A percentile compares a stretch with the other conserved stretches of the same genome.
These are phyloP conservation scores for Cyrtonyx montezumae DNA, from an alignment of 2,113 vertebrate species.

Conservation along the genomic window DNA sequence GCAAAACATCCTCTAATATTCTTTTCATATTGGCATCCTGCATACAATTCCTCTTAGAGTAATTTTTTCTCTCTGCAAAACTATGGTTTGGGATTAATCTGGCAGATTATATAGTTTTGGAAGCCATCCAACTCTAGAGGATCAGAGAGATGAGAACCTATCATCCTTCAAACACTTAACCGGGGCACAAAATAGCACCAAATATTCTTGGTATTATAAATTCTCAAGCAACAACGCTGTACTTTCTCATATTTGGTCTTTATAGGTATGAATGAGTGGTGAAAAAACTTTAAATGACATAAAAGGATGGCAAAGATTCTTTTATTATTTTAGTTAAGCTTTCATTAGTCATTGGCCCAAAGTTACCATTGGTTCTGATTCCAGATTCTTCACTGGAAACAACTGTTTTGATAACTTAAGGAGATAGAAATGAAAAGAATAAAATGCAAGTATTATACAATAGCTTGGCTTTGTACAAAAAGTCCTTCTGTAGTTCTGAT, in stretches of 20 bases:
- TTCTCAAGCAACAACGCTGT: background rate
- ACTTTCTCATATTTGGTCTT: background rate
- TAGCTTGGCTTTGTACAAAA: background rate
- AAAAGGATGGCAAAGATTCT: background rate
- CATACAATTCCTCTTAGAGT: background rate
- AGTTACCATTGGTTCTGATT: background rate
- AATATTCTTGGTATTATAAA: background rate
- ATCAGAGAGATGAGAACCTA: background rate
- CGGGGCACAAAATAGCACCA: accelerated
- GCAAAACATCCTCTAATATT: background rate
- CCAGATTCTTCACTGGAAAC: background rate
- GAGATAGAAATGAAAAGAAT: background rate
- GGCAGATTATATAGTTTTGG: background rate
- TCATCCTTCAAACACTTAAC: background rate
- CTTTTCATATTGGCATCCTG: background rate
- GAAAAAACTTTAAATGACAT: background rate
- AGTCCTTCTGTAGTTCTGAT: background rate
- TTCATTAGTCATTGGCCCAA: background rate
- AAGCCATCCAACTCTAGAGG: background rate
- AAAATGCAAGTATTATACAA: background rate
- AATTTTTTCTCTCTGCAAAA: background rate
- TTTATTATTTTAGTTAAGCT: background rate
- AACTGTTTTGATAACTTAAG: background rate
- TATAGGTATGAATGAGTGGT: background rate
- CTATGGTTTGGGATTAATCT: background rate